Evolutionary conservation across 1,140 invertebrate genomes (phyloP).

Genomic region (Mya arenaria): DNA sequence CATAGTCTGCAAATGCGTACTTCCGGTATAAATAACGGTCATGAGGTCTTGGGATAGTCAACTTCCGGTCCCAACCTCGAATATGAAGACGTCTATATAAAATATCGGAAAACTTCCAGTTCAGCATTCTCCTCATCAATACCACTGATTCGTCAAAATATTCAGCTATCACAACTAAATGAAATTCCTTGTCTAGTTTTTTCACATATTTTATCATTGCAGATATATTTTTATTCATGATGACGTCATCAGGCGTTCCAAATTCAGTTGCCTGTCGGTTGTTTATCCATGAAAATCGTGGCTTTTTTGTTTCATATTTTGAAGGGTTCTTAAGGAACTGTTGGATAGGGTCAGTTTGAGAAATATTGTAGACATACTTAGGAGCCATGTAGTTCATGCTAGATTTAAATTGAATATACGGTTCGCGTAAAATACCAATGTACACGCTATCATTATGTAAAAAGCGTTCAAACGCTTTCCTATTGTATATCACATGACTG

Average conservation of each 20-base stretch:
- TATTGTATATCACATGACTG: slow-evolving; percentile 69
- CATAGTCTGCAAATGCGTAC: slow-evolving; percentile 41
- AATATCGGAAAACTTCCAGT: slow-evolving; percentile 82
- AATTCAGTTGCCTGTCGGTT: slow-evolving; percentile 69
- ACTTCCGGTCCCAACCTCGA: slow-evolving; percentile 50
- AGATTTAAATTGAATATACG: slow-evolving; percentile 71
- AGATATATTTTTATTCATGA: slow-evolving; percentile 37
- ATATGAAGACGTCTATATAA: slow-evolving; percentile 62
- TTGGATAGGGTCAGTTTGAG: slow-evolving; percentile 56
- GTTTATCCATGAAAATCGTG: slow-evolving; percentile 54
- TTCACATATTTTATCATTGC: slow-evolving; percentile 56
- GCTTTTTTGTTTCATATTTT: slow-evolving; percentile 39
- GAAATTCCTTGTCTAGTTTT: slow-evolving; percentile 75
- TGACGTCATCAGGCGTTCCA: slow-evolving; percentile 52
- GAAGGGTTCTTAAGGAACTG: slow-evolving; percentile 55
- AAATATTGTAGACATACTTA: slow-evolving; percentile 59
- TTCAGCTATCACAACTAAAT: slow-evolving; percentile 83
- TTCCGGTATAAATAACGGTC: slow-evolving; percentile 29
- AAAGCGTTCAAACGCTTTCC: slow-evolving; percentile 45
- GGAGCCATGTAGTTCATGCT: slow-evolving; percentile 56
- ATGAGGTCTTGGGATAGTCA: slow-evolving; percentile 36
- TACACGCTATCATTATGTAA: slow-evolving; percentile 67
- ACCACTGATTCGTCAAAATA: slow-evolving; percentile 83
- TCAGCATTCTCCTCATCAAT: slow-evolving; percentile 81
- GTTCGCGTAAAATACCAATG: slow-evolving; percentile 70